phyloP scores from a whole-genome alignment of 2,113 vertebrate genomes.

The Holacanthus passer region DNA sequence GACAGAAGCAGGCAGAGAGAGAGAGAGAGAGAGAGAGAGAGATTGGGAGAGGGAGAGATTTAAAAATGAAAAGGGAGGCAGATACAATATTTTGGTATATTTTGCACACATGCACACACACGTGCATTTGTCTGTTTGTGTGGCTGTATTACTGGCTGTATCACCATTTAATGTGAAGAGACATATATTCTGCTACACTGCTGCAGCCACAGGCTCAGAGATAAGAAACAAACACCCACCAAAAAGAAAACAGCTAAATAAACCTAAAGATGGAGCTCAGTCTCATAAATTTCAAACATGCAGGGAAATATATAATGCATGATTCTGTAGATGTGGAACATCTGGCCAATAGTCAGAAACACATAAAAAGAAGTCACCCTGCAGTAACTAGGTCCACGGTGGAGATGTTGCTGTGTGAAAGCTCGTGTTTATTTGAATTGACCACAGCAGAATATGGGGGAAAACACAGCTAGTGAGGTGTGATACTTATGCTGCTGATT shows the following conservation, averaged over 20 bases:
- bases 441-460: neutral
- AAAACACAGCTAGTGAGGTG: neutral
- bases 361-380: neutral
- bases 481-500: conserved; percentile 16
- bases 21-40: conserved; percentile 14
- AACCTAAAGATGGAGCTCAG: conserved; percentile 24
- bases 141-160: conserved; percentile 13
- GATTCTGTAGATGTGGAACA: conserved; percentile 18
- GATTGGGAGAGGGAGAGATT: conserved; percentile 20
- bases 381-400: neutral
- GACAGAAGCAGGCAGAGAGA: conserved; percentile 55
- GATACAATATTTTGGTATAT: conserved; percentile 47
- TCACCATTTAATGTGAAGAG: conserved; percentile 53
- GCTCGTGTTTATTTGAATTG: neutral
- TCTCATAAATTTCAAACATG: conserved; percentile 26
- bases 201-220: conserved; percentile 41
- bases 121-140: conserved; percentile 25
- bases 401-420: neutral
- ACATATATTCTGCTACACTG: conserved; percentile 53
- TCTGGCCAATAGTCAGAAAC: conserved; percentile 13
- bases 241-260: conserved; percentile 34
- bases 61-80: conserved; percentile 51
- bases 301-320: neutral
- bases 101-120: conserved; percentile 20
- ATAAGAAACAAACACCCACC: conserved; percentile 44